Evolutionary conservation across 2,888 invertebrate genomes (phyloP), one percentile per base, ranked within the genome.

Genomic region (Nephrotoma flavescens): DNA sequence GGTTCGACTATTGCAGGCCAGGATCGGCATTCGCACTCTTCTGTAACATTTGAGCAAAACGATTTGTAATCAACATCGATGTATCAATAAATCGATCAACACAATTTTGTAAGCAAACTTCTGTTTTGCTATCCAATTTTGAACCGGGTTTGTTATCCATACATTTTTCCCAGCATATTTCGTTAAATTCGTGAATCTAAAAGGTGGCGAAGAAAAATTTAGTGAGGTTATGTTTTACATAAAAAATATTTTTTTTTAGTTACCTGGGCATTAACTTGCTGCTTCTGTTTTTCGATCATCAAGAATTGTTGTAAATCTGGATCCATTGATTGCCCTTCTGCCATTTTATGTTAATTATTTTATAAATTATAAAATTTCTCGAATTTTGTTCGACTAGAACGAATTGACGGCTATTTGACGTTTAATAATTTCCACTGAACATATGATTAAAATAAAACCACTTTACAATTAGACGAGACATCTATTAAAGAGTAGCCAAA

Each of bases 131-230:
- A 90, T 98, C 98, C 88, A 98, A 91, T 92, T 97, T 98, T 83
- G 95, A 94, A 47, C 96, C 94, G 4, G 98, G 97, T 90, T 97
- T 97, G 4, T 6, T 31, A 87, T 97, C 97, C 47, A 98, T 94
- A 90, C 98, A 99, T 91, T 97, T 97, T 19, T 98, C 98, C 98
- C 98, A 98, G 91, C 98, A 98, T 88, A 97, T 94, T 89, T 98
- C 98, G 89, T 97, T 97, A 91, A 98, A 96, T 91, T 96, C 96
- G 89, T 97, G 97, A 88, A 98, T 96, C 97, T 98, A 90, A 87
- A 93, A 93, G 88, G 6, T 41, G 9, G 3, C 11, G 4, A n/a
- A 6, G n/a, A 83, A 86, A 86, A n/a, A 19, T 5, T 41, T 11
- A 12, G 15, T 89, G 88, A 88, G 88, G 88, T 88, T 87, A 88